Evolutionary conservation across 2,113 vertebrate genomes (phyloP).

Genomic region (Apeltes quadracus): DNA sequence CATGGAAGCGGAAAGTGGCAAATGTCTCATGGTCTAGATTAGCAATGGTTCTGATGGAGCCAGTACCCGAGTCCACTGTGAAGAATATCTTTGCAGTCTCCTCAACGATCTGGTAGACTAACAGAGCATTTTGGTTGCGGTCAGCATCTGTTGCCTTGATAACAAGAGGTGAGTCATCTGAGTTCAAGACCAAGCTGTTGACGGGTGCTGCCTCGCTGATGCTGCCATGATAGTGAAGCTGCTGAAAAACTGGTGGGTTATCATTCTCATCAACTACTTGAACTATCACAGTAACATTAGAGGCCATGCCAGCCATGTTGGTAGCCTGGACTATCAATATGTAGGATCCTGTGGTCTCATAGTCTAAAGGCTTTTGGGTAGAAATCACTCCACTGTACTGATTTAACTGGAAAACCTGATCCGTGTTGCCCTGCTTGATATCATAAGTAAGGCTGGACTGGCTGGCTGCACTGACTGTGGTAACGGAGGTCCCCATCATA

Average conservation of each 20-base stretch:
- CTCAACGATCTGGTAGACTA: conserved; percentile 95
- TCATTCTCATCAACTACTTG: conserved; percentile 95
- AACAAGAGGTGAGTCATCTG: conserved; percentile 85
- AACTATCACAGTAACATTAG: conserved; percentile 88
- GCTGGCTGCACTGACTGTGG: conserved; percentile 89
- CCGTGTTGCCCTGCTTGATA: conserved; percentile 87
- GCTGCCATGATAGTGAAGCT: conserved; percentile 86
- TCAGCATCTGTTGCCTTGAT: conserved; percentile 93
- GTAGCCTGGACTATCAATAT: conserved; percentile 88
- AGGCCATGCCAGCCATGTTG: conserved; percentile 97
- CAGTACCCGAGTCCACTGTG: conserved; percentile 93
- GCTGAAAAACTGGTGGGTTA: conserved; percentile 91
- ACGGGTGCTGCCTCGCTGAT: conserved; percentile 92
- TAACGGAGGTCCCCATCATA: conserved; percentile 88
- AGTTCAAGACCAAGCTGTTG: conserved; percentile 89
- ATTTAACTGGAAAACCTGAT: conserved; percentile 89
- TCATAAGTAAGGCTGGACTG: conserved; percentile 93
- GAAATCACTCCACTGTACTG: conserved; percentile 95
- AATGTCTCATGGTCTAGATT: conserved; percentile 92
- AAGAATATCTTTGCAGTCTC: conserved; percentile 94
- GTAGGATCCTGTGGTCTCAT: conserved; percentile 85
- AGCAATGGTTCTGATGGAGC: conserved; percentile 93
- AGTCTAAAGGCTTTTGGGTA: conserved; percentile 87
- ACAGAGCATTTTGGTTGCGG: conserved; percentile 91
- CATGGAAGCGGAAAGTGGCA: conserved; percentile 90